These are phyloP conservation scores for Leptinotarsa tumamoca DNA, from an alignment of 2,888 invertebrate genomes.

Conservation along the genomic window DNA sequence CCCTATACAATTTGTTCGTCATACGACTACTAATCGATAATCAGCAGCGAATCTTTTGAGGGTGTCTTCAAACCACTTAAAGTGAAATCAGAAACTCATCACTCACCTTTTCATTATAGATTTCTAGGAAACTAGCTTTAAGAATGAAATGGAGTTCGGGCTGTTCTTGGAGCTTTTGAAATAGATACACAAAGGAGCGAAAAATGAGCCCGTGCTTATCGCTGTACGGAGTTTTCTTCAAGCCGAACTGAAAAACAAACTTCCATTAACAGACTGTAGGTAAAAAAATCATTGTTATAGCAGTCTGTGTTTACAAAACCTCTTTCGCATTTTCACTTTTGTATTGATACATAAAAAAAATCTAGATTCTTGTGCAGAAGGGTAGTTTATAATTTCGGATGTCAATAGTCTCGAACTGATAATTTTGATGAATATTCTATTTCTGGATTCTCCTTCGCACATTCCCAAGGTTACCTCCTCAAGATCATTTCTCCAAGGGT, in stretches of 20 bases:
- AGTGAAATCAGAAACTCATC: constrained; percentile 1
- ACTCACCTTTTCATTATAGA: constrained; percentile 95
- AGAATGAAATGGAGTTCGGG: constrained; percentile 85
- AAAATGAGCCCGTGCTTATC: constrained; percentile 89
- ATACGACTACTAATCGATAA: not conserved
- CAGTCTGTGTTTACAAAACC: too few species aligned
- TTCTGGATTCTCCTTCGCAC: too few species aligned
- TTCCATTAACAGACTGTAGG: too few species aligned
- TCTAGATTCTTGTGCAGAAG: too few species aligned
- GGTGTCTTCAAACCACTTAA: constrained; percentile 1
- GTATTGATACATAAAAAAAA: too few species aligned
- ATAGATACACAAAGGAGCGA: constrained; percentile 90
- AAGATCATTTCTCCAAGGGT: too few species aligned
- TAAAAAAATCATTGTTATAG: too few species aligned
- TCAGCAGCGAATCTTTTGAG: not conserved
- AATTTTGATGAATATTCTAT: too few species aligned
- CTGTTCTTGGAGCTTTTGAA: constrained; percentile 82
- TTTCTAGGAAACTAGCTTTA: constrained; percentile 94
- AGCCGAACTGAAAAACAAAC: constrained; percentile 59
- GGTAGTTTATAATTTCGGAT: too few species aligned
- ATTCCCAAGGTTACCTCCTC: too few species aligned
- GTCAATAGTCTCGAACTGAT: too few species aligned
- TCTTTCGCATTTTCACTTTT: too few species aligned
- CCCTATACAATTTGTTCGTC: not conserved
- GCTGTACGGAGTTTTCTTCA: constrained; percentile 67